A percentile compares a stretch with the other conserved stretches of the same genome.
Conservation (phyloP, 2,888 invertebrate species). For the Amphipoea lucens region DNA sequence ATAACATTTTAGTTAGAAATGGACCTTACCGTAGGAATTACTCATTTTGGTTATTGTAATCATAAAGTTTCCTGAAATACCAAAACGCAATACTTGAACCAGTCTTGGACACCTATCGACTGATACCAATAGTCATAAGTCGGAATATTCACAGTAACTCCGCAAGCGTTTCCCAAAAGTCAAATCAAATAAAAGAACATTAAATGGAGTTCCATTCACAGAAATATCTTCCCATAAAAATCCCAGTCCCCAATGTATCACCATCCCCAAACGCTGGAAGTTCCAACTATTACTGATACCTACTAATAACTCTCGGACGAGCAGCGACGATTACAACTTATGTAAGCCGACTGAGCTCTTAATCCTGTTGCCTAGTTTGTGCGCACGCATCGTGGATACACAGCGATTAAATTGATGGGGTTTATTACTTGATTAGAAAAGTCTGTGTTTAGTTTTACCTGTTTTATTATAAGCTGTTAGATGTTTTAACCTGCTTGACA, state of each 20-base stretch:
- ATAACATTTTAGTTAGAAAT: neutral
- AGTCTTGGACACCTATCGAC: neutral
- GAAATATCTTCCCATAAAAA: conserved; percentile 19
- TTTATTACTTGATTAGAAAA: conserved; percentile 22
- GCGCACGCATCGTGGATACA: conserved; percentile 49
- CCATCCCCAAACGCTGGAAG: conserved; percentile 23
- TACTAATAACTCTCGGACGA: conserved; percentile 46
- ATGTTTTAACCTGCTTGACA: neutral
- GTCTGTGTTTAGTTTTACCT: neutral
- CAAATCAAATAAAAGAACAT: neutral
- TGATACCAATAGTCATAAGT: neutral
- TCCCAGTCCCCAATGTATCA: conserved; percentile 30
- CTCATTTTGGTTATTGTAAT: neutral
- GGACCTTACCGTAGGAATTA: neutral
- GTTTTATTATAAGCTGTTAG: conserved; percentile 5
- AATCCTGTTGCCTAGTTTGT: conserved; percentile 60
- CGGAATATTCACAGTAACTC: neutral
- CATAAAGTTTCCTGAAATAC: neutral
- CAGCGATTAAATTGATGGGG: conserved; percentile 29
- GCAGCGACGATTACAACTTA: conserved; percentile 59
- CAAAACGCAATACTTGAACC: neutral
- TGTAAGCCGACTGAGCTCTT: conserved; percentile 55
- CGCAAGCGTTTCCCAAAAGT: neutral
- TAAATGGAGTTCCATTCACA: neutral
- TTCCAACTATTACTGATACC: conserved; percentile 32